A percentile compares a stretch with the other conserved stretches of the same genome.
Evolutionary conservation across 2,113 vertebrate species (phyloP).

Genomic region (Apus apus): DNA sequence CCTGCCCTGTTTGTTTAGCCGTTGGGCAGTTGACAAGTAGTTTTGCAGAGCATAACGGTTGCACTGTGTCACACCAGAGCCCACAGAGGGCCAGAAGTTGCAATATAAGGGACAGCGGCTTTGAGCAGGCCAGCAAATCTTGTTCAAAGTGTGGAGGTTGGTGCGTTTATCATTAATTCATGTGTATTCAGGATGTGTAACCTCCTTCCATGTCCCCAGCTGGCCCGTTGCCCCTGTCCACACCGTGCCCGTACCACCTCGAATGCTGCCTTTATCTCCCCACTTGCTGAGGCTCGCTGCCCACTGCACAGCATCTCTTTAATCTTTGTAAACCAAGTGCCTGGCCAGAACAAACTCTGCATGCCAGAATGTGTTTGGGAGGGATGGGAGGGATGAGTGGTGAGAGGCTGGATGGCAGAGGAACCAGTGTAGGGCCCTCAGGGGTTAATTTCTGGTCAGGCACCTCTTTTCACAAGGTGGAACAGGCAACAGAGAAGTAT

Average conservation of each 20-base stretch:
- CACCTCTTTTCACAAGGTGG: not conserved
- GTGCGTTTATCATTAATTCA: not conserved
- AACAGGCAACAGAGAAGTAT: not conserved
- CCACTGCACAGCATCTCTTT: not conserved
- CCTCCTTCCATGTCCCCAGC: not conserved
- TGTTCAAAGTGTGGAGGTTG: not conserved
- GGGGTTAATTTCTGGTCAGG: not conserved
- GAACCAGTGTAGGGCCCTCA: not conserved
- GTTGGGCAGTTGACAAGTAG: slow-evolving; percentile 25
- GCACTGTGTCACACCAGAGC: slow-evolving; percentile 5
- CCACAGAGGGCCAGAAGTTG: not conserved
- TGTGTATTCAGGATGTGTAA: not conserved
- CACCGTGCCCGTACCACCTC: not conserved
- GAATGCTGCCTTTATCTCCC: slow-evolving; percentile 32
- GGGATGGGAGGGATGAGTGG: not conserved
- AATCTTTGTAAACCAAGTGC: not conserved
- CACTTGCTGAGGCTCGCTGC: not conserved
- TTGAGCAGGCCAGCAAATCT: not conserved
- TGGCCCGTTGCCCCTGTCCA: not conserved
- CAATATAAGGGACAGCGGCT: not conserved
- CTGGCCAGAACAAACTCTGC: not conserved
- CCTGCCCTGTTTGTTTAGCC: slow-evolving; percentile 40
- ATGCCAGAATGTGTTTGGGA: not conserved
- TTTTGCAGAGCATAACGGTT: slow-evolving; percentile 40
- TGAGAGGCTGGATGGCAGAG: not conserved